Base-by-base conservation (phyloP, 2,113 vertebrate genomes). In the Miniopterus natalensis region DNA sequence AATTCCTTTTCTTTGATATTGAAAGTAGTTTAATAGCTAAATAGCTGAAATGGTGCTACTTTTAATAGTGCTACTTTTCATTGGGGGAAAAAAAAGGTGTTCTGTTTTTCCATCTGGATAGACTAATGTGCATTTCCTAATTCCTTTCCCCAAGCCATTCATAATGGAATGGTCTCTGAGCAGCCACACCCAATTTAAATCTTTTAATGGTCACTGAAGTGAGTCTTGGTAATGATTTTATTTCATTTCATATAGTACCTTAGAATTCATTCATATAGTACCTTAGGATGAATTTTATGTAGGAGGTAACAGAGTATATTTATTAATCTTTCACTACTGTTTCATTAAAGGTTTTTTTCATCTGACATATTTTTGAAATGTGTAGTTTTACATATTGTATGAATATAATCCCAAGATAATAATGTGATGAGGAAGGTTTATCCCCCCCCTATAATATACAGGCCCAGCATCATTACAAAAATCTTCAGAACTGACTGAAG, bases 1-100 rank as follows among this genome's bases (percentile, higher is more conserved):
- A 74, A 77, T 90, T 92, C 17, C 25, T 66, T 92, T 97, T 86
- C 47, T 86, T 87, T 93, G 40, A 79, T 87, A 13, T 81, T 87
- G 13, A 92, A 83, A 89, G n/a, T 57, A 86, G 27, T 78, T 90
- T 66, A 93, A 61, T 88, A 74, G 45, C 36, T 70, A 55, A 92
- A 84, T 40, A 73, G 31, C 65, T 79, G 71, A 78, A 47, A 91
- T 79, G 51, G 17, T 13, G 11, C 49, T 87, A 68, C 87, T 96
- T 93, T 95, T 79, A 80, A 84, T 96, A 88, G 11, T 68, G 57
- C 36, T 36, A 36, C 36, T 36, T 94, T 88, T 59, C 49, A 53
- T 8, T 68, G 36, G 70, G 36, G 36, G 18, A 8, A n/a, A 78
- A 65, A 53, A 57, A 15, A 20, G 78, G 18, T 83, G n/a, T 78